Evolutionary conservation across 2,888 invertebrate genomes (phyloP).

Genomic region (Epiperipatus broadwayi): DNA sequence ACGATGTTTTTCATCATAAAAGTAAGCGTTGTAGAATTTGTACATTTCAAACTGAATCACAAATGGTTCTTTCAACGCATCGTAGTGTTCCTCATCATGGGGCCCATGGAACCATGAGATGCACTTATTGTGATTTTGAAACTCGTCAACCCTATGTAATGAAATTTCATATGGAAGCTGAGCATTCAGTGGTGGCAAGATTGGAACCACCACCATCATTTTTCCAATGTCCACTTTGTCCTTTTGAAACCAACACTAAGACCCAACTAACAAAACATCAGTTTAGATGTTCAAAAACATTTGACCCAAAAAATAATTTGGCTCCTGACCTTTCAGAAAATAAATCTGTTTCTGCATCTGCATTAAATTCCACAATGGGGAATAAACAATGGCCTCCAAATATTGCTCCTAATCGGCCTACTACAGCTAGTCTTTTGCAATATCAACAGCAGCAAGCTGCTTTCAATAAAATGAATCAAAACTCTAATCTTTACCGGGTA

Average conservation of each 20-base stretch:
- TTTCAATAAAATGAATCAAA: too few species aligned
- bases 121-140: conserved; percentile 62
- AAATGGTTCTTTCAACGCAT: too few species aligned
- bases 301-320: conserved; percentile 60
- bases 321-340: conserved; percentile 49
- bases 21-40: conserved; percentile 70
- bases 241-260: conserved; percentile 81
- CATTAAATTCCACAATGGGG: too few species aligned
- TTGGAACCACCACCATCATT: conserved; percentile 64
- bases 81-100: too few species aligned
- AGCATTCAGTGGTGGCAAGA: conserved; percentile 62
- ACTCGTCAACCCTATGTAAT: conserved; percentile 61
- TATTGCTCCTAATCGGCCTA: too few species aligned
- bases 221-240: conserved; percentile 80
- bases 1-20: conserved; percentile 49
- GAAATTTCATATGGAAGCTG: conserved; percentile 71
- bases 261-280: conserved; percentile 71
- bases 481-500: too few species aligned
- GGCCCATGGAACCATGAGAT: conserved; percentile 42
- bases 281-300: conserved; percentile 68
- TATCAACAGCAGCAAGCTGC: too few species aligned
- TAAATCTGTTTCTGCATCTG: too few species aligned
- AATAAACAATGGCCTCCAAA: too few species aligned
- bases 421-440: too few species aligned
- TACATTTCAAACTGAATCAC: conserved; percentile 69